Conservation (phyloP, 2,888 invertebrate species). For the Drosophila mimica region DNA sequence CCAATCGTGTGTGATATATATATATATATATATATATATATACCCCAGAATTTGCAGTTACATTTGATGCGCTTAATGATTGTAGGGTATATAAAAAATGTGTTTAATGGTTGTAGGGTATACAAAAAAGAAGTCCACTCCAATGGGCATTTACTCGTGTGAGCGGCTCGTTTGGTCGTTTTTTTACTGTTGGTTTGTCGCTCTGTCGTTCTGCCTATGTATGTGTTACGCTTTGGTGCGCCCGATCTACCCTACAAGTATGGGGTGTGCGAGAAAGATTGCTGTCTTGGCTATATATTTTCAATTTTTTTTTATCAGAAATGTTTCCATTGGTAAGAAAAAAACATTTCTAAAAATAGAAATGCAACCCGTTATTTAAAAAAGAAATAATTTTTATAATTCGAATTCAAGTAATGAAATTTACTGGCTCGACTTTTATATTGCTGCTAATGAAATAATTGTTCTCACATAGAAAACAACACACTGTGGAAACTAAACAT, state of each 20-base stretch:
- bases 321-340: too few species aligned
- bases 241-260: slow-evolving; percentile 36
- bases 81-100: background rate
- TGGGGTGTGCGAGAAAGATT: slow-evolving; percentile 12
- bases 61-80: background rate
- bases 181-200: slow-evolving; percentile 12
- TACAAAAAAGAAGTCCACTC: slow-evolving; percentile 16
- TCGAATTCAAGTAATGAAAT: too few species aligned
- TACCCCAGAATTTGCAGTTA: background rate
- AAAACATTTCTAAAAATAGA: too few species aligned
- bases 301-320: too few species aligned
- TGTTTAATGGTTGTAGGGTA: slow-evolving; percentile 15
- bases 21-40: background rate
- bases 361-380: too few species aligned
- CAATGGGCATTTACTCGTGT: slow-evolving; percentile 45
- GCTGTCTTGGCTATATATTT: background rate
- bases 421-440: too few species aligned
- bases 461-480: background rate
- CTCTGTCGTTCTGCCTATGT: slow-evolving; percentile 14
- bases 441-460: background rate
- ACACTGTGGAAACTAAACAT: background rate
- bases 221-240: slow-evolving; percentile 61
- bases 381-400: too few species aligned
- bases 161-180: slow-evolving; percentile 36
- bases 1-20: background rate